Evolutionary conservation across 2,797 vertebrate genomes (phyloP), one percentile per base, ranked within the genome.

Genomic region (Tapera naevia): DNA sequence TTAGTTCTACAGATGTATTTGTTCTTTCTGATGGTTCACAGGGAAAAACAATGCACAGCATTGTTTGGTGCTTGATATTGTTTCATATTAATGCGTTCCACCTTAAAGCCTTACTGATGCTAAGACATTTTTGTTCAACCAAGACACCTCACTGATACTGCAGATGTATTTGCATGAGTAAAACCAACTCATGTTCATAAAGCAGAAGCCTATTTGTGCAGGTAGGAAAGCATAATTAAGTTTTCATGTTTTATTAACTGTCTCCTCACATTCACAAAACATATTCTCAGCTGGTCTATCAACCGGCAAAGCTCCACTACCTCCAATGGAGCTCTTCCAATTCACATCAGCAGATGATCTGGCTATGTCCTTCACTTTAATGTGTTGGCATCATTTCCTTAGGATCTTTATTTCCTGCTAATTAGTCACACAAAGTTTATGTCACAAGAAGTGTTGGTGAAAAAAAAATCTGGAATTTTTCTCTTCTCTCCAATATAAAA

Each of bases 171-270:
- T 92, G 46, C 58, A 66, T 30, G 43, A 91, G 32, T 56, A 75
- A 93, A 93, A 69, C 3, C 51, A 73, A 67, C 30, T 37, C 65
- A 16, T 45, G 53, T 51, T 86, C 67, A 73, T 69, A 90, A 91
- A 71, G 60, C 0, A 89, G 81, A 82, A 89, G 79, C 23, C 62
- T 80, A 66, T 57, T 64, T 94, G 64, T 60, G 82, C 60, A 93
- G 66, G 48, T 82, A 73, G 62, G 74, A 89, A 64, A 83, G 46
- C 45, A 61, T 58, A 95, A 94, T 85, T 85, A 91, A 76, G n/a
- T 90, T 91, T 90, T 91, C 84, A 58, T 35, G 32, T 81, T 84
- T 88, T 84, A 72, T 70, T 78, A 89, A 86, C 73, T 89, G 69
- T 67, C 50, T 78, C 22, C 48, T 62, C 70, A 88, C 74, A 69